Conservation (phyloP, 2,888 invertebrate genomes). For the Entomobrya multifasciata region DNA sequence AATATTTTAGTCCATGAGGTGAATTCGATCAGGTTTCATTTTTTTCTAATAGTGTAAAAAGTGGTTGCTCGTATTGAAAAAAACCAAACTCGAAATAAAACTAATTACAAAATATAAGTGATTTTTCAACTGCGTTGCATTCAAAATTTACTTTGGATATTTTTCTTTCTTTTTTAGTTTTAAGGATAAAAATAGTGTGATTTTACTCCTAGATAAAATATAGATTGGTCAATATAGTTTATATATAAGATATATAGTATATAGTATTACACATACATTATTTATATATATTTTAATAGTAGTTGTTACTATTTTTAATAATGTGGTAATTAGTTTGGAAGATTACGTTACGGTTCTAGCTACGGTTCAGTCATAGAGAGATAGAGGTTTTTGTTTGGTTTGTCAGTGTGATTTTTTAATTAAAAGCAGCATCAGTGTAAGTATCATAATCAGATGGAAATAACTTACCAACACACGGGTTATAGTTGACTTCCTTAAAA, state of each 20-base stretch:
- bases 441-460: slow-evolving; percentile 4
- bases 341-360: slow-evolving; percentile 47
- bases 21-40: background rate
- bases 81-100: background rate
- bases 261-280: too few species aligned
- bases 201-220: too few species aligned
- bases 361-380: slow-evolving; percentile 62
- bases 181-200: slow-evolving; percentile 19
- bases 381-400: slow-evolving; percentile 24
- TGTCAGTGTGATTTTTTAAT: slow-evolving; percentile 43
- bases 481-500: slow-evolving; percentile 94
- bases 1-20: background rate
- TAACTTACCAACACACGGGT: slow-evolving; percentile 95
- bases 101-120: background rate
- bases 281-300: background rate
- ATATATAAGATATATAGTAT: slow-evolving; percentile 3
- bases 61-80: slow-evolving; percentile 15
- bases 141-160: slow-evolving; percentile 10
- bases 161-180: slow-evolving; percentile 6
- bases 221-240: background rate
- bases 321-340: slow-evolving; percentile 25
- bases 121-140: slow-evolving; percentile 11
- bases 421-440: slow-evolving; percentile 65
- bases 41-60: background rate
- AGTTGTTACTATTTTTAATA: slow-evolving; percentile 10